These are phyloP conservation scores for Heliconius congener DNA, from an alignment of 1,140 invertebrate species.

Conservation along the genomic window DNA sequence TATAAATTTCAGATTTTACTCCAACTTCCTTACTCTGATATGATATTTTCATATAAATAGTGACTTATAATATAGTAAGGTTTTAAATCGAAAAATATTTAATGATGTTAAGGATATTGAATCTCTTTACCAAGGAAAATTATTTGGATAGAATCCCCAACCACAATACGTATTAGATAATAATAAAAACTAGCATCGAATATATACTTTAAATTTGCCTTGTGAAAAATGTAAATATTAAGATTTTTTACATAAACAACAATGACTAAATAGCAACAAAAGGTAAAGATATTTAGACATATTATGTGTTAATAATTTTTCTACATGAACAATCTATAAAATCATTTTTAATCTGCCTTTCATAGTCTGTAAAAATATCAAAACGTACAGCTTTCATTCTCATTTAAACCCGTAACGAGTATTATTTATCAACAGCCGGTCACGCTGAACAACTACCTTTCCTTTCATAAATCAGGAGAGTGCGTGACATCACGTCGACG, in stretches of 20 bases:
- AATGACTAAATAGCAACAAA: too few relatives aligned
- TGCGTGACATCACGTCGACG: slow-evolving; percentile 31
- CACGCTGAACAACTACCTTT: slow-evolving; percentile 18
- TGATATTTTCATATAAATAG: too few relatives aligned
- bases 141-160: too few relatives aligned
- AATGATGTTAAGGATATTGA: too few relatives aligned
- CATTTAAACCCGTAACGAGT: slow-evolving; percentile 13
- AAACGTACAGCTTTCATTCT: slow-evolving; percentile 3
- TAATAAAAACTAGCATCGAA: too few relatives aligned
- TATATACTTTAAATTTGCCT: too few relatives aligned
- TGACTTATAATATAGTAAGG: too few relatives aligned
- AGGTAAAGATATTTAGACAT: not conserved
- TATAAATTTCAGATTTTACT: not conserved
- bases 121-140: too few relatives aligned
- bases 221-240: too few relatives aligned
- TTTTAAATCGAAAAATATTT: too few relatives aligned
- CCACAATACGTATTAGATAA: too few relatives aligned
- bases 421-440: slow-evolving; percentile 23
- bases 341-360: not conserved
- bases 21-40: not conserved
- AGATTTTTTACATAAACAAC: too few relatives aligned
- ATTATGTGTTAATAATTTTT: not conserved
- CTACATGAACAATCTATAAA: not conserved
- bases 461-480: slow-evolving; percentile 35
- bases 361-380: not conserved